Evolutionary conservation across 1,140 invertebrate genomes (phyloP).

Genomic region (Aphaenogaster ashmeadi): DNA sequence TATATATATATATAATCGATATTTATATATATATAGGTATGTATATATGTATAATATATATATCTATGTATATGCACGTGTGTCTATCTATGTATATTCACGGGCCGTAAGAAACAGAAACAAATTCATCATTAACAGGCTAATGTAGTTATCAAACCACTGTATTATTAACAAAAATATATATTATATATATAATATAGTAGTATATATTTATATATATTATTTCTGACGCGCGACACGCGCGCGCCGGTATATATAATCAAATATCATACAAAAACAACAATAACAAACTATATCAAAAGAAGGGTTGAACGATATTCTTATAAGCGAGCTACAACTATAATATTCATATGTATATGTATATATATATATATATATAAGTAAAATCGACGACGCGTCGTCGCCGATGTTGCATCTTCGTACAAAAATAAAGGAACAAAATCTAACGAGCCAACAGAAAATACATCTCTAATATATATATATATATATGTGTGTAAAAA

Average conservation of each 20-base stretch:
- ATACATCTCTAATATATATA: constrained; percentile 75
- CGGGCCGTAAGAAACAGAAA: constrained; percentile 70
- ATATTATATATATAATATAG: constrained; percentile 77
- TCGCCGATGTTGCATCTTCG: constrained; percentile 64
- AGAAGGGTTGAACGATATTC: constrained; percentile 71
- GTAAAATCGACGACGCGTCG: constrained; percentile 30
- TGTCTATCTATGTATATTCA: constrained; percentile 66
- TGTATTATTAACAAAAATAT: constrained; percentile 85
- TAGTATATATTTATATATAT: constrained; percentile 75
- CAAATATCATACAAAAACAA: constrained; percentile 85
- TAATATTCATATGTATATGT: constrained; percentile 60
- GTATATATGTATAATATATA: constrained; percentile 65
- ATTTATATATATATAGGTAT: constrained; percentile 61
- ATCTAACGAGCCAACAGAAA: constrained; percentile 84
- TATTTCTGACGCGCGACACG: constrained; percentile 63
- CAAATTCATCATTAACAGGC: constrained; percentile 76
- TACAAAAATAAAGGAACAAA: constrained; percentile 86
- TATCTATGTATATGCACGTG: constrained; percentile 65
- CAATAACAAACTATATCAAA: constrained; percentile 86
- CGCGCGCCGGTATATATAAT: constrained; percentile 76
- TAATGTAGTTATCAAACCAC: constrained; percentile 83
- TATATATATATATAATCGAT: constrained; percentile 70
- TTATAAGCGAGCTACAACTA: constrained; percentile 59
- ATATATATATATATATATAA: constrained; percentile 71
- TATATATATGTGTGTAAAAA: constrained; percentile 27